Percentiles rank a stretch among this genome's conserved stretches.
These are phyloP conservation scores for Cebidichthys violaceus DNA, from an alignment of 2,113 vertebrate species.

Conservation along the genomic window DNA sequence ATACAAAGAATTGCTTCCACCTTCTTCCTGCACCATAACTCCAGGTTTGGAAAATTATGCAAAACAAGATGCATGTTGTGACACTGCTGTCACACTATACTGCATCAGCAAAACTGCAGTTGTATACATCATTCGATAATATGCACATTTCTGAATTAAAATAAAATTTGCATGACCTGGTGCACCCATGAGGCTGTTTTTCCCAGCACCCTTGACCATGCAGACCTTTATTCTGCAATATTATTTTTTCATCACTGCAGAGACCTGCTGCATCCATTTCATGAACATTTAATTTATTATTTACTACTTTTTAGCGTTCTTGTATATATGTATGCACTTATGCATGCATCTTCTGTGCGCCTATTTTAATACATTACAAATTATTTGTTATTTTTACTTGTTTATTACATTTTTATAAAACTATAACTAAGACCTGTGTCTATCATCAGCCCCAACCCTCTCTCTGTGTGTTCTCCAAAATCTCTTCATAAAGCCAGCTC, in stretches of 20 bases:
- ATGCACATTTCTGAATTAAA: not conserved
- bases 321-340: not conserved
- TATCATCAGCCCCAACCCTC: conserved; percentile 57
- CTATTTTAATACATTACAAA: not conserved
- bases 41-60: not conserved
- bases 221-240: not conserved
- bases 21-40: not conserved
- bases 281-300: not conserved
- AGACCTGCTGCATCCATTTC: not conserved
- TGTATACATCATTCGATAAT: not conserved
- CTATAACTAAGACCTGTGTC: conserved; percentile 7
- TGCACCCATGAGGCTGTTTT: not conserved
- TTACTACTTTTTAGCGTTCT: not conserved
- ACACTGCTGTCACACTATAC: not conserved
- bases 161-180: not conserved
- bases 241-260: not conserved
- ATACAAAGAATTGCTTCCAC: conserved; percentile 6
- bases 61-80: not conserved
- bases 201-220: not conserved
- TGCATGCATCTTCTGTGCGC: not conserved
- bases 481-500: conserved; percentile 88
- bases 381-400: not conserved
- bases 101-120: not conserved
- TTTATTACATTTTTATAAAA: conserved; percentile 15
- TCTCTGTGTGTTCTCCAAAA: conserved; percentile 75